Evolutionary conservation across 2,113 vertebrate genomes (phyloP).

Genomic region (Poeciliopsis retropinna): DNA sequence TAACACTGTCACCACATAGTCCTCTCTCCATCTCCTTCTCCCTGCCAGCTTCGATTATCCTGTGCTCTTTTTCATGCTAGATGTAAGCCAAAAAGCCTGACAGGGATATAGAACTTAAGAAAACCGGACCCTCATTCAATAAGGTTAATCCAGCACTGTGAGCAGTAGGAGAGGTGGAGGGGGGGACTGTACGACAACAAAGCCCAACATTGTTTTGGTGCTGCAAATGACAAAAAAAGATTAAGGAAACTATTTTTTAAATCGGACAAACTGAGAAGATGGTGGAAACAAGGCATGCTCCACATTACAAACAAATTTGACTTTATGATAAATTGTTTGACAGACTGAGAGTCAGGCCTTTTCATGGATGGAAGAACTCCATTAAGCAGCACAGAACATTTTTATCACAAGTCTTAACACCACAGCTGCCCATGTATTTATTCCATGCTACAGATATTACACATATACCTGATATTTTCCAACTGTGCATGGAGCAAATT

Average conservation of each 20-base stretch:
- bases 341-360: slow-evolving; percentile 32
- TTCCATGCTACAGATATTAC: slow-evolving; percentile 6
- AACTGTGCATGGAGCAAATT: slow-evolving; percentile 9
- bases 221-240: slow-evolving; percentile 9
- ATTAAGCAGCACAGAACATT: slow-evolving; percentile 11
- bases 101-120: slow-evolving; percentile 60
- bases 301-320: slow-evolving; percentile 52
- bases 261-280: slow-evolving; percentile 26
- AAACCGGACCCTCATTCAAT: slow-evolving; percentile 46
- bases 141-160: slow-evolving; percentile 60
- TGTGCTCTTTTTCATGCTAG: slow-evolving; percentile 9
- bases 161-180: background rate
- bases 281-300: slow-evolving; percentile 48
- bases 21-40: background rate
- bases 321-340: slow-evolving; percentile 68
- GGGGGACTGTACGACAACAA: slow-evolving; percentile 39
- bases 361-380: slow-evolving; percentile 36
- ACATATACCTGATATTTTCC: slow-evolving; percentile 51
- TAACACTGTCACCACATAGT: slow-evolving; percentile 18
- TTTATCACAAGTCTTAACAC: slow-evolving; percentile 31
- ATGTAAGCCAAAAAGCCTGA: slow-evolving; percentile 60
- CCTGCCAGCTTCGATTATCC: slow-evolving; percentile 25
- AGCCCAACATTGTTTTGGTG: slow-evolving; percentile 17
- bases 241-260: slow-evolving; percentile 16
- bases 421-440: slow-evolving; percentile 35